Evolutionary conservation across 2,888 invertebrate genomes (phyloP).

Genomic region (Nemoura dubitans): DNA sequence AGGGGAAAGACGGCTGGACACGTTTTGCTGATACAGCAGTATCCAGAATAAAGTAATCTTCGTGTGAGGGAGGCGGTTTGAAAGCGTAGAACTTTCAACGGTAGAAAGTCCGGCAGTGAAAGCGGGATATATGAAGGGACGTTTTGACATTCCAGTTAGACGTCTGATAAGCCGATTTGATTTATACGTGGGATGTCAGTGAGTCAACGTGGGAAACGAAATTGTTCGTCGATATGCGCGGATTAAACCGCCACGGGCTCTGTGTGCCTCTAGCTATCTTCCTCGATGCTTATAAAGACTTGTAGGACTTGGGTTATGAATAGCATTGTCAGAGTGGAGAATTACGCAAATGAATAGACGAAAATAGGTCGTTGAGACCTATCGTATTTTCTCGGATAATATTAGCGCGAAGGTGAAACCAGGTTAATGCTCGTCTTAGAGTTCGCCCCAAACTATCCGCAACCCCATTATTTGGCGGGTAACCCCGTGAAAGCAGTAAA

Average conservation of each 20-base stretch:
- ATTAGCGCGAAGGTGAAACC: constrained; percentile 23
- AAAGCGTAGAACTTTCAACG: not conserved
- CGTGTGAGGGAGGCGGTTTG: not conserved
- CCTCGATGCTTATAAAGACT: not conserved
- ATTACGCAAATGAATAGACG: constrained; percentile 1
- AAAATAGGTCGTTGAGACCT: constrained; percentile 1
- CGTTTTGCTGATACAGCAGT: not conserved
- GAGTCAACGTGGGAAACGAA: not conserved
- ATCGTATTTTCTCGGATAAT: not conserved
- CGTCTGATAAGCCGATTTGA: not conserved
- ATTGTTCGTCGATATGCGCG: not conserved
- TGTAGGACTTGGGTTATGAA: not conserved
- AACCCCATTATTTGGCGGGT: not conserved
- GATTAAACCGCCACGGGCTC: not conserved
- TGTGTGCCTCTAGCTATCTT: not conserved
- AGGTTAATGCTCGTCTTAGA: not conserved
- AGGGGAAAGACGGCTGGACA: not conserved
- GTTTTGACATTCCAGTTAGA: constrained; percentile 3
- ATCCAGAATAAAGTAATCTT: not conserved
- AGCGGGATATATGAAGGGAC: not conserved
- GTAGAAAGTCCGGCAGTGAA: not conserved
- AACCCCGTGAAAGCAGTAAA: not conserved
- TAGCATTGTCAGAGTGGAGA: constrained; percentile 7
- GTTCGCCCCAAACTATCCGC: not conserved
- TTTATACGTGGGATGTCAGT: not conserved